Conservation (phyloP, 2,888 invertebrate genomes). For the Trachelus troglodyta region DNA sequence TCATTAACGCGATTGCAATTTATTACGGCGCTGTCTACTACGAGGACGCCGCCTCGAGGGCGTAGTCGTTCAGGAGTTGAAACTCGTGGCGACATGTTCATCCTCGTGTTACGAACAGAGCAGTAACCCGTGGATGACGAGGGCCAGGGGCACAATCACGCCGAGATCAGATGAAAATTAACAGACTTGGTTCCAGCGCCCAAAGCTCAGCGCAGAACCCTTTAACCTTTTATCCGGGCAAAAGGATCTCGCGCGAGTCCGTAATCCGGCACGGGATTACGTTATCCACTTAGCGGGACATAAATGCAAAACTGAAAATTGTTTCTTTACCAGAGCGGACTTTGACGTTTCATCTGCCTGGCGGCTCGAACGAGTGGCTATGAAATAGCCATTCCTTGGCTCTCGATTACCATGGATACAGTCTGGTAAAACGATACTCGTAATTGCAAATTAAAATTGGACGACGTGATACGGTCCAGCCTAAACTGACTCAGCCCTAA, state of each 20-base stretch:
- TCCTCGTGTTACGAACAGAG: slow-evolving; percentile 11
- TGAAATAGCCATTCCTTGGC: not conserved
- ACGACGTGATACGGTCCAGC: not conserved
- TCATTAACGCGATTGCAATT: slow-evolving; percentile 63
- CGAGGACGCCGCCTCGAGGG: slow-evolving; percentile 48
- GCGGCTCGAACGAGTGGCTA: not conserved
- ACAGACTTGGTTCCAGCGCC: slow-evolving; percentile 36
- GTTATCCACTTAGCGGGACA: slow-evolving; percentile 45
- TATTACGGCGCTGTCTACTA: slow-evolving; percentile 58
- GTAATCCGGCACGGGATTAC: slow-evolving; percentile 21
- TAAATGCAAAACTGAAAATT: slow-evolving; percentile 41
- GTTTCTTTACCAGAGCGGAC: slow-evolving; percentile 22
- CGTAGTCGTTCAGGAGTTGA: slow-evolving; percentile 34
- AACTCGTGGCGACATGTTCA: slow-evolving; percentile 26
- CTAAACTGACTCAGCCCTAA: not conserved
- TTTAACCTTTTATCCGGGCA: not conserved
- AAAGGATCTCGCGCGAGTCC: not conserved
- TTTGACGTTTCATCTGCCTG: not conserved
- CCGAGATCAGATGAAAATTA: slow-evolving; percentile 45
- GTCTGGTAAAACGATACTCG: not conserved
- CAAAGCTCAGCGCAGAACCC: slow-evolving; percentile 21
- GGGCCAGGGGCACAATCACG: slow-evolving; percentile 31
- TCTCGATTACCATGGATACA: not conserved
- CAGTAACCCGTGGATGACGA: slow-evolving; percentile 24
- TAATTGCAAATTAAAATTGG: not conserved